These are phyloP conservation scores for Alosa sapidissima DNA, from an alignment of 2,797 vertebrate species.

Conservation along the genomic window DNA sequence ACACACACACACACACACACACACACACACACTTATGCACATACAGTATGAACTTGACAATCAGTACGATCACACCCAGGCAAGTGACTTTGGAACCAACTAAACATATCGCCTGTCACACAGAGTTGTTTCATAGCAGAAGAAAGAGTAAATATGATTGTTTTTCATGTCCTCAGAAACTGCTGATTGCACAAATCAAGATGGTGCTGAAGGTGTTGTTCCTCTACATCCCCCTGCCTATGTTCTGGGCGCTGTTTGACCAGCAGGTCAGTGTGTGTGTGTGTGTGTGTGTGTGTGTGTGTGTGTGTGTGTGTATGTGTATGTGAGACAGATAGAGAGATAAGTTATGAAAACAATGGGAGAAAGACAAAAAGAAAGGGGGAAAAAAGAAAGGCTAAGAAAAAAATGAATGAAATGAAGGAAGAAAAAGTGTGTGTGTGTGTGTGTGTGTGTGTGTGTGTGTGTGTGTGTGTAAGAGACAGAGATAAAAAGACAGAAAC, in stretches of 20 bases:
- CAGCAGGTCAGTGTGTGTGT: conserved; percentile 81
- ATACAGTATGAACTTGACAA: not conserved
- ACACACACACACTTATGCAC: not conserved
- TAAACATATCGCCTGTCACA: too few relatives aligned
- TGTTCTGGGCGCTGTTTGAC: conserved; percentile 98
- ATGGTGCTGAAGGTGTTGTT: conserved; percentile 92
- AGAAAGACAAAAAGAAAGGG: not conserved
- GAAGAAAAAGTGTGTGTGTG: not conserved
- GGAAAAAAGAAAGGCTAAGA: not conserved
- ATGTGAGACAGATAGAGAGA: not conserved
- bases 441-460: not conserved
- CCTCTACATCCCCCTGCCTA: conserved; percentile 93
- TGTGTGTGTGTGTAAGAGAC: not conserved
- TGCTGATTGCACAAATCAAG: conserved; percentile 88
- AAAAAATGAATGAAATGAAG: not conserved
- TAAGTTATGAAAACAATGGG: not conserved
- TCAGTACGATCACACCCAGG: not conserved
- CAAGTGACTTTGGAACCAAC: not conserved
- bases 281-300: conserved; percentile 15
- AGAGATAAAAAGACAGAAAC: not conserved
- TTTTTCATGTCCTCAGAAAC: conserved; percentile 73
- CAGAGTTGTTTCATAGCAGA: not conserved
- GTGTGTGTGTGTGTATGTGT: not conserved
- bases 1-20: conserved; percentile 9
- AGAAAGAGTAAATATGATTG: not conserved